These are phyloP conservation scores for Catamblyrhynchus diadema DNA, from an alignment of 2,797 vertebrate genomes.

Conservation along the genomic window DNA sequence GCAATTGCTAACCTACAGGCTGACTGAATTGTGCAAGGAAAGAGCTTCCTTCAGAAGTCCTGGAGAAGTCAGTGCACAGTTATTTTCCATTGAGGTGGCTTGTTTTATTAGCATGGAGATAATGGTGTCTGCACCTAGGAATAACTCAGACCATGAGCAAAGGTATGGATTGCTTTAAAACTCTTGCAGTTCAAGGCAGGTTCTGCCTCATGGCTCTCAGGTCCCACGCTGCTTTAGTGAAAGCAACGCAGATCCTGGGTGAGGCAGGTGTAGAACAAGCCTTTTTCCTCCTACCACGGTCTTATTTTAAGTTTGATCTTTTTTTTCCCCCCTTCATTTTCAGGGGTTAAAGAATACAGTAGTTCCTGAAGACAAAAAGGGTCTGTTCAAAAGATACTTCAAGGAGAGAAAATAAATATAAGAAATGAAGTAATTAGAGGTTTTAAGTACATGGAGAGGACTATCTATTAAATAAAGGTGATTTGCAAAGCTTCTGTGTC, in stretches of 20 bases:
- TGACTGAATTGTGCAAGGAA: not conserved
- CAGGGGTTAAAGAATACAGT: not conserved
- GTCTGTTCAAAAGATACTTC: not conserved
- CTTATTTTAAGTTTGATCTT: not conserved
- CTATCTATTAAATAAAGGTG: not conserved
- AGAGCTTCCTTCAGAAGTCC: not conserved
- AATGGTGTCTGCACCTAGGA: not conserved
- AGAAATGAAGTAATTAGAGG: not conserved
- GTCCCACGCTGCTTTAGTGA: accelerated
- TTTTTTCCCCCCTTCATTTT: not conserved
- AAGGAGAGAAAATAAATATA: not conserved
- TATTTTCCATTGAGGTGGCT: not conserved
- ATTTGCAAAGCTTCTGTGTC: not conserved
- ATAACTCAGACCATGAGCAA: not conserved
- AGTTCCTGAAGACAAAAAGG: not conserved
- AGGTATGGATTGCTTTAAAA: not conserved
- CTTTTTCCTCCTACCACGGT: not conserved
- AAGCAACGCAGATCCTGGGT: not conserved
- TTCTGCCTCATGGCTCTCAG: not conserved
- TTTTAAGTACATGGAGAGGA: not conserved
- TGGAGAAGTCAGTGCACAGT: not conserved
- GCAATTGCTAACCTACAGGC: accelerated
- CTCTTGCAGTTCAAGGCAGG: not conserved
- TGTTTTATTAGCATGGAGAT: not conserved
- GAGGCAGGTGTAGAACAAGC: not conserved